Base-by-base conservation (phyloP, 2,888 invertebrate species). In the Acanthacorydalis orientalis region DNA sequence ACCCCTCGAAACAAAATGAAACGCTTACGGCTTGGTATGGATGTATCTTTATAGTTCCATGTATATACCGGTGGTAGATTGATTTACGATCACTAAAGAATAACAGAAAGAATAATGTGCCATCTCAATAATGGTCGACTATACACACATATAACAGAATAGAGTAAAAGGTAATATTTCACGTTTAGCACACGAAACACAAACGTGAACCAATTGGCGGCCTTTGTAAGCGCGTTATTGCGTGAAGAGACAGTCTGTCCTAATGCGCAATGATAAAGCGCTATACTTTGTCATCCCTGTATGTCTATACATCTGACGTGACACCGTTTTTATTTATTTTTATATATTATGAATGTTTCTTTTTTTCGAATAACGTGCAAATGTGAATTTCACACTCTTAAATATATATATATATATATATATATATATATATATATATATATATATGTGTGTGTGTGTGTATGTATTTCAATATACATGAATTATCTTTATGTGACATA, bases 41-140 rank as follows among this genome's bases (percentile, higher is more conserved):
- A 23, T 23, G 23, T 23, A 23, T 23, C 23, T 23, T 23, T 23
- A 23, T 23, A 23, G 23, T 23, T 23, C 23, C 23, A 23, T 23
- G 23, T 23, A 23, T 23, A 23, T 23, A 23, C 23, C 23, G 23
- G 23, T 23, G 23, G 23, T 23, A 23, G 23, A 55, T 54, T 59
- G 59, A 59, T 59, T 59, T 59, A 59, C 55, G 53, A 51, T 56
- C 52, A 46, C 47, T 48, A 53, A 53, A 55, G 53, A 54, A 57
- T 53, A 56, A 52, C 51, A 51, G 52, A 52, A 57, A 55, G 54
- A 56, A 54, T 57, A 55, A 57, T 56, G 51, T 55, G 47, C 53
- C 52, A 52, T 55, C 53, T 51, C 52, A 52, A 54, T 53, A 50
- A 50, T 47, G 47, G 44, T 47, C 12, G 16, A 44, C 39, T 16